Evolutionary conservation across 1,140 invertebrate species (phyloP).

Genomic region (Antheraea mylitta): DNA sequence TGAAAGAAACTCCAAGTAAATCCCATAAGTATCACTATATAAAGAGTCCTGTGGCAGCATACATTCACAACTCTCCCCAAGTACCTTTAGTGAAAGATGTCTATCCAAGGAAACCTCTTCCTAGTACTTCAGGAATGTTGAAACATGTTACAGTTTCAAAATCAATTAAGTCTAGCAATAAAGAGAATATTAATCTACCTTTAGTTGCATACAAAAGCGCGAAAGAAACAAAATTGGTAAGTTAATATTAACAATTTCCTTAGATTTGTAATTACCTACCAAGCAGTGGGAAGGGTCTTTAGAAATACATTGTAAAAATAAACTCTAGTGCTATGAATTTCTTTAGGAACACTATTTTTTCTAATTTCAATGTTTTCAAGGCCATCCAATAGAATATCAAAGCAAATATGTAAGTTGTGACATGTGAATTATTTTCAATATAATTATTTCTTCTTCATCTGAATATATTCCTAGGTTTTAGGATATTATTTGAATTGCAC

Average conservation of each 20-base stretch:
- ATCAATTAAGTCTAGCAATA: slow-evolving; percentile 32
- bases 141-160: slow-evolving; percentile 30
- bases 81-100: slow-evolving; percentile 36
- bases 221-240: slow-evolving; percentile 56
- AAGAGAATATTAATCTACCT: slow-evolving; percentile 51
- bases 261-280: no score
- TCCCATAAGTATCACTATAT: slow-evolving; percentile 37
- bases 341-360: no score
- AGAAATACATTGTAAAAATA: no score
- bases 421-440: no score
- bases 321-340: no score
- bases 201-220: slow-evolving; percentile 56
- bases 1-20: slow-evolving; percentile 36
- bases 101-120: slow-evolving; percentile 35
- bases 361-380: no score
- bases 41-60: slow-evolving; percentile 14
- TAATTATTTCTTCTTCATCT: no score
- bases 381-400: no score
- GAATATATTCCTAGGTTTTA: no score
- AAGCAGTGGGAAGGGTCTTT: no score
- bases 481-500: no score
- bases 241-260: slow-evolving; percentile 10
- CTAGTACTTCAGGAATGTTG: slow-evolving; percentile 39
- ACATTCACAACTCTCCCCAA: slow-evolving; percentile 55
- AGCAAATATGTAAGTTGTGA: no score